Evolutionary conservation across 2,113 vertebrate genomes (phyloP).

Genomic region (Colistium nudipinnis): DNA sequence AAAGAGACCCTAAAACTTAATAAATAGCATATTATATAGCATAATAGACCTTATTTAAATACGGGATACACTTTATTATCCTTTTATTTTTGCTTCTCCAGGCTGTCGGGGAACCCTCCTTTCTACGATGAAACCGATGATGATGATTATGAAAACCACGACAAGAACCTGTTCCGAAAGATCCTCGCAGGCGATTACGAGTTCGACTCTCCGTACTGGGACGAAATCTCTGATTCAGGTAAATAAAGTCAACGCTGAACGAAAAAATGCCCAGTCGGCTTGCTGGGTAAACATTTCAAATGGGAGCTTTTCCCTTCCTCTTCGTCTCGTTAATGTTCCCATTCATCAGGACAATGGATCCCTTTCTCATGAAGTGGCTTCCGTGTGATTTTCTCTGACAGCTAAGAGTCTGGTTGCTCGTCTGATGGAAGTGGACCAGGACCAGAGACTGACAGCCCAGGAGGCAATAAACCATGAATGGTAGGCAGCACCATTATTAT

Average conservation of each 20-base stretch:
- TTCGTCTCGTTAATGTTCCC: slow-evolving; percentile 3
- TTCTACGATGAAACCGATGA: slow-evolving; percentile 97
- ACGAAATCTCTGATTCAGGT: slow-evolving; percentile 98
- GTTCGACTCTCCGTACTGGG: slow-evolving; percentile 98
- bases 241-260: slow-evolving; percentile 27
- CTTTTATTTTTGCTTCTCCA: slow-evolving; percentile 56
- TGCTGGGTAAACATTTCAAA: slow-evolving; percentile 27
- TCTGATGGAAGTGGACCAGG: slow-evolving; percentile 97
- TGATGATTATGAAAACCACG: slow-evolving; percentile 96
- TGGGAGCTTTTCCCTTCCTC: neutral
- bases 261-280: slow-evolving; percentile 17
- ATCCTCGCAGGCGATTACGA: slow-evolving; percentile 97
- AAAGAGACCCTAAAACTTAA: too few relatives aligned
- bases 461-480: slow-evolving; percentile 98
- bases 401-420: slow-evolving; percentile 94
- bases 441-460: slow-evolving; percentile 94
- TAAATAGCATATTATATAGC: neutral
- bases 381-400: slow-evolving; percentile 66
- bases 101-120: slow-evolving; percentile 95
- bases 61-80: neutral
- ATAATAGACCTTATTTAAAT: neutral
- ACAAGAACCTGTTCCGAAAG: slow-evolving; percentile 98
- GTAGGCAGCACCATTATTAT: slow-evolving; percentile 67
- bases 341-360: slow-evolving; percentile 20
- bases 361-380: slow-evolving; percentile 22